Base-by-base conservation (phyloP, 2,113 vertebrate species). In the Lophotis ruficrista region DNA sequence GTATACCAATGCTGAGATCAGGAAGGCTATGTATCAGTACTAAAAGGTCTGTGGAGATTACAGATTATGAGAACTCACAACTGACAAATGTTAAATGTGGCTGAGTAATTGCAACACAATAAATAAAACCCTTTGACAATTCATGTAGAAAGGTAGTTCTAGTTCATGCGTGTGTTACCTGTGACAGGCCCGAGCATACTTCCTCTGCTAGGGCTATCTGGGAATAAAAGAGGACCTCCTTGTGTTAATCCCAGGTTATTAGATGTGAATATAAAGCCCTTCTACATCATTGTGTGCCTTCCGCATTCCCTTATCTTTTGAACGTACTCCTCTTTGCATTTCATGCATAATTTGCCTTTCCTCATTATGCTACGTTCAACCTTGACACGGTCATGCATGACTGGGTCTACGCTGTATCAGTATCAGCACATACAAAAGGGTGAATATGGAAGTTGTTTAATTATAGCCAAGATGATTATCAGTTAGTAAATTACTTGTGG, bases 401-500 rank as follows among this genome's bases (percentile, higher is more conserved):
- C 60, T 82, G 61, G 27, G 23, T 89, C 58, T 92, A 5, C 0
- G 1, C 27, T 48, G 4, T 56, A n/a, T 77, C 65, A 50, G 31
- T 73, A 86, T 57, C 86, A 84, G 87, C 61, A 37, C 27, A 7
- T 58, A 64, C 22, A 58, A 71, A 82, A 89, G 19, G 18, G 24
- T 60, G 72, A 93, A 83, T 94, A 60, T 78, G 61, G 65, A 94
- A 78, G 43, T 43, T 87, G 76, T 75, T 94, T 92, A 89, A 95
- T 95, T 94, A 82, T 27, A 78, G 77, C 33, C 25, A 53, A 87
- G 84, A 56, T 22, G 20, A 91, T 95, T 92, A 96, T 91, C 83
- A 60, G 58, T 89, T 77, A 87, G 65, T 66, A 82, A 41, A 91
- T 89, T 84, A 87, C 83, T 89, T 92, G 76, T 68, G 80, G 25